Percentiles rank a stretch among this genome's conserved stretches.
Conservation (phyloP, 1,140 invertebrate genomes). For the Dryas iulia region DNA sequence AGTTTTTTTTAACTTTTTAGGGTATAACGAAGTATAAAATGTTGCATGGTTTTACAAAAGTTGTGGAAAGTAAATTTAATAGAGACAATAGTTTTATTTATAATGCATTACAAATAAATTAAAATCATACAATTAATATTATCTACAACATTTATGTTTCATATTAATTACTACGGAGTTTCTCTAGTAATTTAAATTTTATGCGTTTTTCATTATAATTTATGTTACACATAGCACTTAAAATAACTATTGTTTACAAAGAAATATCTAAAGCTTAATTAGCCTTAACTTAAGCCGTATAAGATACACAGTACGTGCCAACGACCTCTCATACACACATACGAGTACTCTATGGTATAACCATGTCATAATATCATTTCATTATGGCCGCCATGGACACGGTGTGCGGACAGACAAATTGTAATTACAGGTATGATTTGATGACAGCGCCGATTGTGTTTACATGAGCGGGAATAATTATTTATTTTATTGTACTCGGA, state of each 20-base stretch:
- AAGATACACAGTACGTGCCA: background rate
- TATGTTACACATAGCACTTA: background rate
- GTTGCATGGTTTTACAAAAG: no score
- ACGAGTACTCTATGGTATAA: background rate
- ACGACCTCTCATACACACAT: background rate
- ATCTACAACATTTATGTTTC: no score
- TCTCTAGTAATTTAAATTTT: no score
- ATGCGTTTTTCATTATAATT: no score
- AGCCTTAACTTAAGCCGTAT: background rate
- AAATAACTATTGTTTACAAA: background rate
- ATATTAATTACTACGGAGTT: no score
- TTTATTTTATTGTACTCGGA: no score
- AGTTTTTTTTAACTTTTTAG: no score
- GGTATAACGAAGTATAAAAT: no score
- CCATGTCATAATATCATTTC: background rate
- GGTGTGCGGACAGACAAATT: conserved; percentile 27
- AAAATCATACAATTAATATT: no score
- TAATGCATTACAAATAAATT: no score
- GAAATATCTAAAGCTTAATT: background rate
- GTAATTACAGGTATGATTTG: conserved; percentile 2
- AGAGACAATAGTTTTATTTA: no score
- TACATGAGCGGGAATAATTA: background rate
- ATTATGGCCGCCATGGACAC: conserved; percentile 7
- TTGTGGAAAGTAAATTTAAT: no score
- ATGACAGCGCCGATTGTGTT: conserved; percentile 9